These are phyloP conservation scores for Gandaritis pyraliata DNA, from an alignment of 2,888 invertebrate species.

Conservation along the genomic window DNA sequence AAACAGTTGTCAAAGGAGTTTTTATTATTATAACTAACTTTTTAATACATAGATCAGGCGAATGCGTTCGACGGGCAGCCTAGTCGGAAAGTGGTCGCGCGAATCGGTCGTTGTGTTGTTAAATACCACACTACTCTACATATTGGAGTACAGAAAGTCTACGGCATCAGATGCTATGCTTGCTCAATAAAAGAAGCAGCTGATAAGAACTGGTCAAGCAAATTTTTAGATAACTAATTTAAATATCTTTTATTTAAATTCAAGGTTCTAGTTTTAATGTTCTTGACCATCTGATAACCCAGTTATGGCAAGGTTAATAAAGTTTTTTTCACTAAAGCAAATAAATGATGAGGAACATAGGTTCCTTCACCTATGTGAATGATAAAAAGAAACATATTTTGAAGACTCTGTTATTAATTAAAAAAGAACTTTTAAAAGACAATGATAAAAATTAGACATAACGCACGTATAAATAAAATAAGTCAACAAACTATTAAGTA, in stretches of 20 bases:
- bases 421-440: too few relatives aligned
- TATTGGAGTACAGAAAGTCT: constrained; percentile 67
- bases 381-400: too few relatives aligned
- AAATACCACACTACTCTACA: constrained; percentile 81
- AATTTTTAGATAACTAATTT: constrained; percentile 8
- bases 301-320: too few relatives aligned
- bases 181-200: constrained; percentile 30
- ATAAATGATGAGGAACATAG: too few relatives aligned
- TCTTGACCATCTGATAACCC: too few relatives aligned
- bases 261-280: constrained; percentile 24
- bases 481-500: constrained; percentile 5
- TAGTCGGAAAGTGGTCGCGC: constrained; percentile 76
- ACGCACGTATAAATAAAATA: not conserved
- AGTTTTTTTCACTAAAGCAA: too few relatives aligned
- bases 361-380: too few relatives aligned
- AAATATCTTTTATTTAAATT: constrained; percentile 27
- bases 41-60: constrained; percentile 51
- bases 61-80: constrained; percentile 71
- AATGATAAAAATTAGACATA: too few relatives aligned
- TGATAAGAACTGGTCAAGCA: constrained; percentile 21
- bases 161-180: constrained; percentile 37
- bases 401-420: too few relatives aligned
- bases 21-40: constrained; percentile 51
- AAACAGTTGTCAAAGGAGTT: constrained; percentile 6
- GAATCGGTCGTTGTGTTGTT: constrained; percentile 72